Percentiles rank a stretch among this genome's conserved stretches.
Conservation (phyloP, 2,113 vertebrate genomes). For the Terrapene triunguis region DNA sequence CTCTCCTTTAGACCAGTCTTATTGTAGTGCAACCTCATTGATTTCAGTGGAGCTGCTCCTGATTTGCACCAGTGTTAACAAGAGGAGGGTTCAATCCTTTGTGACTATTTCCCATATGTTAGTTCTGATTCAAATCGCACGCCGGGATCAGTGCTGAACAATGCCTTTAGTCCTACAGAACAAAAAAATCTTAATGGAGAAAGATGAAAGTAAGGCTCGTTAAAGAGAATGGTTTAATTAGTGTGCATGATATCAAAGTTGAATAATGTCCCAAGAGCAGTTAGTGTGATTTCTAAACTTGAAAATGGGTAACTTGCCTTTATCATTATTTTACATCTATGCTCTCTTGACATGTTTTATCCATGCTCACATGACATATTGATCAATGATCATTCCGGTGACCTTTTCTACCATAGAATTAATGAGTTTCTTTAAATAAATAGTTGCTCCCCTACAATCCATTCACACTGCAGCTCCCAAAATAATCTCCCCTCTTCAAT, state of each 20-base stretch:
- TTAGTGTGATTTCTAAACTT: constrained; percentile 36
- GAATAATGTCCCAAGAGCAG: constrained; percentile 41
- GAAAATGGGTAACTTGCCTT: constrained; percentile 20
- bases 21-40: neutral
- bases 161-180: neutral
- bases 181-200: neutral
- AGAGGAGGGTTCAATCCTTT: neutral
- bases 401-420: constrained; percentile 22
- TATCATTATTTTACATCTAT: constrained; percentile 7
- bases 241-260: neutral
- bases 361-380: neutral
- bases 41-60: neutral
- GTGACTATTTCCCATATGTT: neutral
- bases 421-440: constrained; percentile 37
- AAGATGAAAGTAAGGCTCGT: constrained; percentile 4
- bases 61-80: neutral
- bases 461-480: fast-evolving
- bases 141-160: neutral
- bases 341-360: neutral
- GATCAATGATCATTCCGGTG: neutral
- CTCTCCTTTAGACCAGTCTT: neutral
- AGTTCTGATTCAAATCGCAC: neutral
- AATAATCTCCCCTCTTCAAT: fast-evolving
- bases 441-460: fast-evolving
- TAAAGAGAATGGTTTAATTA: constrained; percentile 55